These are phyloP conservation scores for Drosophila diplacantha DNA, from an alignment of 2,888 invertebrate genomes.

Conservation along the genomic window DNA sequence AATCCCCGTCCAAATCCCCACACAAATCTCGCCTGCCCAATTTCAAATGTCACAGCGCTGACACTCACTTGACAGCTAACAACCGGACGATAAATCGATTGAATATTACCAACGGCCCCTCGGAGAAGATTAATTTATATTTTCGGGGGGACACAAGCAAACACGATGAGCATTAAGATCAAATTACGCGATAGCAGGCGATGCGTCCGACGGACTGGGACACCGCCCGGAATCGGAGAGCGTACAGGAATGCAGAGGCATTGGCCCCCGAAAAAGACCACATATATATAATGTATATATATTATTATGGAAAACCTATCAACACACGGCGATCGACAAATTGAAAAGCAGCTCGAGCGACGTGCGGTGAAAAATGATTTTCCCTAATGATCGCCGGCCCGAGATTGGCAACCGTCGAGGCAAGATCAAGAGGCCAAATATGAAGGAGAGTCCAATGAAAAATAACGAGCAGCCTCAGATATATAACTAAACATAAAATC, in stretches of 20 bases:
- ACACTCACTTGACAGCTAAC: slow-evolving; percentile 69
- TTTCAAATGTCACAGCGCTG: slow-evolving; percentile 65
- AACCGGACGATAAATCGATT: slow-evolving; percentile 65
- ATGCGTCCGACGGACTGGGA: slow-evolving; percentile 45
- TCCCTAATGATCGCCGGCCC: slow-evolving; percentile 51
- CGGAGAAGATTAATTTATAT: slow-evolving; percentile 59
- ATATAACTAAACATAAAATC: slow-evolving; percentile 72
- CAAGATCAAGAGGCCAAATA: slow-evolving; percentile 70
- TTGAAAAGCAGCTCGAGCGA: slow-evolving; percentile 34
- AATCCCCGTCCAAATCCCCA: slow-evolving; percentile 33
- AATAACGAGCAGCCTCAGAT: slow-evolving; percentile 67
- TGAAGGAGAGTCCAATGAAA: slow-evolving; percentile 63
- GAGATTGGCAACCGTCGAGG: slow-evolving; percentile 27
- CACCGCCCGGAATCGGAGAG: slow-evolving; percentile 37
- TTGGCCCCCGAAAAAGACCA: slow-evolving; percentile 29
- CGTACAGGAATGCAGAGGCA: slow-evolving; percentile 45
- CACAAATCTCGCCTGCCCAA: slow-evolving; percentile 64
- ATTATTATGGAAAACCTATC: slow-evolving; percentile 23
- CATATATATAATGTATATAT: background rate
- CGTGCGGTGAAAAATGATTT: slow-evolving; percentile 63
- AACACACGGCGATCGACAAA: slow-evolving; percentile 38
- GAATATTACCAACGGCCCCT: slow-evolving; percentile 54
- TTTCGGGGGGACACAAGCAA: slow-evolving; percentile 48
- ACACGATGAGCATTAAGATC: slow-evolving; percentile 70
- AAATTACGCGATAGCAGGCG: slow-evolving; percentile 63